Evolutionary conservation across 2,797 vertebrate genomes (phyloP).

Genomic region (Paramormyrops hopkinsi): DNA sequence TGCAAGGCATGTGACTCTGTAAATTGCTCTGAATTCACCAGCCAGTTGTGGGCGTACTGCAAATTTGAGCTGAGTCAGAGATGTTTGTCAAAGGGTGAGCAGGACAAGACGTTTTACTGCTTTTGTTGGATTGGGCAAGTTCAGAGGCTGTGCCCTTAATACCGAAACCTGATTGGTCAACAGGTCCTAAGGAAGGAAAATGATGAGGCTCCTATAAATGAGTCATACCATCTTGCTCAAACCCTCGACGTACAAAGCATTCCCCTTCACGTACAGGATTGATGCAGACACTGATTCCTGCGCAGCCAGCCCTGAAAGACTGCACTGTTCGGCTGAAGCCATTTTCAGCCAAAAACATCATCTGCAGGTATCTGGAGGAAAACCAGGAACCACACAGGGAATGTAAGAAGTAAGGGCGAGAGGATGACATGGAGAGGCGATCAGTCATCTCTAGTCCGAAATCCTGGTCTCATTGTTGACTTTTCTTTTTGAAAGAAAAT

Average conservation of each 20-base stretch:
- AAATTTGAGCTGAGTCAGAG: not conserved
- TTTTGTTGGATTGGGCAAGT: not conserved
- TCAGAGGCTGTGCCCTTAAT: not conserved
- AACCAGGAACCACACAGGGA: not conserved
- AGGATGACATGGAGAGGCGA: not conserved
- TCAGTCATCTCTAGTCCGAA: not conserved
- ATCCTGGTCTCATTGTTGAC: not conserved
- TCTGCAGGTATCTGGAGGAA: constrained; percentile 35
- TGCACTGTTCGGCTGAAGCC: constrained; percentile 43
- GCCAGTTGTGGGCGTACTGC: not conserved
- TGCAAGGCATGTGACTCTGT: not conserved
- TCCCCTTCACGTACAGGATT: not conserved
- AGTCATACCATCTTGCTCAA: not conserved
- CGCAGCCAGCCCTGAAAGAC: not conserved
- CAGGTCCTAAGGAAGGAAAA: not conserved
- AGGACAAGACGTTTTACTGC: not conserved
- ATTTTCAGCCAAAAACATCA: constrained; percentile 34
- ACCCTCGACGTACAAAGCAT: constrained; percentile 24
- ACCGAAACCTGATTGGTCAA: not conserved
- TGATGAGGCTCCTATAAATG: not conserved
- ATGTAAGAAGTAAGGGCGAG: not conserved
- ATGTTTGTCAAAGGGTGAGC: not conserved
- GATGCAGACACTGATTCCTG: not conserved
- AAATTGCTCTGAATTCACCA: not conserved
- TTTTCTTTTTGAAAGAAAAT: not conserved